Evolutionary conservation across 2,888 invertebrate genomes (phyloP).

Genomic region (Nesidiocoris tenuis): DNA sequence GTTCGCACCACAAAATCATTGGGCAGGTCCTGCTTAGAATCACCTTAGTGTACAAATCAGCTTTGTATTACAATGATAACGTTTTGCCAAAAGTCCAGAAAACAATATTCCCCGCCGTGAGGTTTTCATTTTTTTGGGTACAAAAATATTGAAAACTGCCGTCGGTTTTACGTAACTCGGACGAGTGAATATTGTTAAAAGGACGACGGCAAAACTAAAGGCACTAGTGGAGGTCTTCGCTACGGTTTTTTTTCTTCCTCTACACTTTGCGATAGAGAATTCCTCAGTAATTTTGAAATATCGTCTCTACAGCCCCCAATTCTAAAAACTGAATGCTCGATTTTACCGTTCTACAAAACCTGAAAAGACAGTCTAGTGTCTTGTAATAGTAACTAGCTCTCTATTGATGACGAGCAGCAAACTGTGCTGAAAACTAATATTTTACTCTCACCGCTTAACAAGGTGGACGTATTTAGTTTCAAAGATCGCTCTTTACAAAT

Average conservation of each 20-base stretch:
- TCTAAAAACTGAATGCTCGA: neutral
- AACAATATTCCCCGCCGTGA: slow-evolving; percentile 20
- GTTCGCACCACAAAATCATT: too few relatives aligned
- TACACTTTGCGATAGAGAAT: too few relatives aligned
- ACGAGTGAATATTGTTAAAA: slow-evolving; percentile 24
- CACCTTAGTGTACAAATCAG: too few relatives aligned
- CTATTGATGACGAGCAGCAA: neutral
- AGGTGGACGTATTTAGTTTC: neutral
- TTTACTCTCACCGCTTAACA: neutral
- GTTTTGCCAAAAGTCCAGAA: neutral
- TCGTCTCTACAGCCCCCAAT: neutral
- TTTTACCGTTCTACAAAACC: neutral
- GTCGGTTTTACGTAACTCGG: slow-evolving; percentile 6
- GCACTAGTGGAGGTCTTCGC: slow-evolving; percentile 33
- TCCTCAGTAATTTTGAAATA: neutral
- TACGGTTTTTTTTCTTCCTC: too few relatives aligned
- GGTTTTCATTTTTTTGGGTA: neutral
- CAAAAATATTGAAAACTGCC: slow-evolving; percentile 33
- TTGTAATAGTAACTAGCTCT: neutral
- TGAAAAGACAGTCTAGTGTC: neutral
- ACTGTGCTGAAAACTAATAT: neutral
- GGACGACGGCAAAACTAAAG: slow-evolving; percentile 35
- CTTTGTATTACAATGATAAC: too few relatives aligned
- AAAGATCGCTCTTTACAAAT: neutral
- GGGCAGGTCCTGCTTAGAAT: too few relatives aligned